Percentiles rank a stretch among this genome's conserved stretches.
These are phyloP conservation scores for Puma concolor DNA, from an alignment of 2,113 vertebrate genomes.

Conservation along the genomic window DNA sequence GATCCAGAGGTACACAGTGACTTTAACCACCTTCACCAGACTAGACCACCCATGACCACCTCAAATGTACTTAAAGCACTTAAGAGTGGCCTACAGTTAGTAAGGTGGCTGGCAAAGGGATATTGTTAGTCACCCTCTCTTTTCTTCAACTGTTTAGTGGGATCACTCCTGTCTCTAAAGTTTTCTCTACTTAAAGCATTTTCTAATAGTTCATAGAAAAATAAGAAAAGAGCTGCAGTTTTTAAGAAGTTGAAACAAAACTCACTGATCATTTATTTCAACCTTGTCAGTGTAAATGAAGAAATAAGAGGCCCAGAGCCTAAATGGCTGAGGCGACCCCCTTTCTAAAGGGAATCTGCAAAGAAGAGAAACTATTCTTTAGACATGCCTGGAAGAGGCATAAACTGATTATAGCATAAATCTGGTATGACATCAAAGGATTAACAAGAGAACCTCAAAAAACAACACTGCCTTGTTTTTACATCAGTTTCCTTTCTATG, in stretches of 20 bases:
- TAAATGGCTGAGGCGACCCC: background rate
- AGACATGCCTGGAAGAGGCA: background rate
- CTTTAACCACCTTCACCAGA: background rate
- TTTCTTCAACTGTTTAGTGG: background rate
- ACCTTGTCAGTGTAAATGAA: background rate
- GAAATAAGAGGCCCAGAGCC: background rate
- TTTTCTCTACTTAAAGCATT: background rate
- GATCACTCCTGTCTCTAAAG: background rate
- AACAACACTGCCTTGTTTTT: background rate
- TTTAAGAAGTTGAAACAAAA: background rate
- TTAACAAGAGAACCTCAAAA: background rate
- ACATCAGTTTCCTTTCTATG: background rate
- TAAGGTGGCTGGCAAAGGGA: background rate
- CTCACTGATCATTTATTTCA: conserved; percentile 16
- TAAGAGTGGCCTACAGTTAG: background rate
- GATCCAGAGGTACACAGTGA: background rate
- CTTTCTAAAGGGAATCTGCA: background rate
- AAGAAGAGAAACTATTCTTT: background rate
- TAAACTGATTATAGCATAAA: background rate
- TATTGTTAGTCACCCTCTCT: background rate
- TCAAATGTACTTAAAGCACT: background rate
- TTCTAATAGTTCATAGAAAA: conserved; percentile 29
- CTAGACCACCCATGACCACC: background rate
- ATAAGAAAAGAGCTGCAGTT: background rate
- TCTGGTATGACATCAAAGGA: background rate